Evolutionary conservation across 2,113 vertebrate genomes (phyloP).

Genomic region (Dermatemys mawii): DNA sequence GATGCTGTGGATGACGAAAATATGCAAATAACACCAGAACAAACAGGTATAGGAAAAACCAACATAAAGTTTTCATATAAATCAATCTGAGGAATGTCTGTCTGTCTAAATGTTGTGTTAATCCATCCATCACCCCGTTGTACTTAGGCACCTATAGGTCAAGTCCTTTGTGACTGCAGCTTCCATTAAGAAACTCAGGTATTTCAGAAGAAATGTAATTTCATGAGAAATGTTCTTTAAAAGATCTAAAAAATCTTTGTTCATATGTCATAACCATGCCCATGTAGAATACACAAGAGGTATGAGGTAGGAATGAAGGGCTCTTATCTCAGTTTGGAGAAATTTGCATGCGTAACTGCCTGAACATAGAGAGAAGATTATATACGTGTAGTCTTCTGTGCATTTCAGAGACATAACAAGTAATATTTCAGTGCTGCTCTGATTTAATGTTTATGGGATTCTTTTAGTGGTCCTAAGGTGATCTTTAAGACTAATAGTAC

Average conservation of each 20-base stretch:
- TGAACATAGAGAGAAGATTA: background rate
- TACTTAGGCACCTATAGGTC: conserved; percentile 58
- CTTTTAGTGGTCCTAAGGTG: background rate
- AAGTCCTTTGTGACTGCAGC: conserved; percentile 50
- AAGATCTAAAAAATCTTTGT: background rate
- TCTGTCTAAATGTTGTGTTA: conserved; percentile 8
- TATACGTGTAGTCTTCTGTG: background rate
- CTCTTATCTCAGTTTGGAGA: background rate
- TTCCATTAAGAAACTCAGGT: conserved; percentile 50
- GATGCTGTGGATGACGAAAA: background rate
- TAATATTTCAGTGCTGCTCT: background rate
- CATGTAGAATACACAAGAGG: background rate
- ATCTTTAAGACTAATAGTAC: conserved; percentile 1
- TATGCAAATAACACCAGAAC: background rate
- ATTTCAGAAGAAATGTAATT: conserved; percentile 58
- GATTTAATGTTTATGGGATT: background rate
- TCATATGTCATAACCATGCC: background rate
- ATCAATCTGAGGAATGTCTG: conserved; percentile 2
- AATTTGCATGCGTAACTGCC: background rate
- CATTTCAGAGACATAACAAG: background rate
- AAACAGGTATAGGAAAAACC: background rate
- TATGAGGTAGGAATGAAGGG: background rate
- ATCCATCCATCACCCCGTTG: conserved; percentile 27
- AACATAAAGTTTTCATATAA: background rate
- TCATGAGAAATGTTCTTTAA: background rate